Base-by-base conservation (phyloP, 2,888 invertebrate genomes). In the Ypsolopha sequella region DNA sequence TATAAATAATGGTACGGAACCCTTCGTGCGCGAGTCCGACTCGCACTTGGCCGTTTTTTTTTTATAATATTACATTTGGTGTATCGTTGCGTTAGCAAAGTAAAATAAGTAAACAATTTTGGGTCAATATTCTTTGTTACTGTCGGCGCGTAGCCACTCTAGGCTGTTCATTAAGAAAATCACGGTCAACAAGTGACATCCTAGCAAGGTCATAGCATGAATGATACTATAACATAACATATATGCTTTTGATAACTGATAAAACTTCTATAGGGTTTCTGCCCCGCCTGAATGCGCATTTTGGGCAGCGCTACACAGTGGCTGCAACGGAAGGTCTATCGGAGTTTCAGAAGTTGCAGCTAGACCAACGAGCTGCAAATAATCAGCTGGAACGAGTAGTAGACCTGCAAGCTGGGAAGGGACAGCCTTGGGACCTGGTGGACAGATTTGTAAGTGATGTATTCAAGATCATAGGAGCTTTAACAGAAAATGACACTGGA, bases 291-390 rank as follows among this genome's bases (percentile, higher is more conserved):
- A 89, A 89, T 63, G 90, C 88, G 4, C 88, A 89, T 66, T 89
- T 89, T 59, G 94, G 94, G 0, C 92, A 93, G 69, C 88, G 93
- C 45, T 93, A 90, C 71, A 88, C 91, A 1, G 91, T 93, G 7
- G 87, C 90, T 44, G 93, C 93, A 0, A 91, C 91, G 0, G 92
- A 93, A 68, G 93, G 91, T 0, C 69, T 94, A 34, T 91, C 92
- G 0, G 90, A 92, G 65, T 93, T 93, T 63, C 92, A 93, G 66
- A 84, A 80, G 54, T 66, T 89, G 10, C 91, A 91, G 70, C 70
- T 89, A 39, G 82, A 86, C 50, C 88, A 90, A 53, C 81, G 88
- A 54, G 89, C 88, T 8, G 91, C 88, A 1, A 70, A 84, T 36
- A 88, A 91, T 62, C 88, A 89, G 57, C 68, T 92, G 49, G 87